Evolutionary conservation across 1,140 invertebrate genomes (phyloP).

Genomic region (Ostrea edulis): DNA sequence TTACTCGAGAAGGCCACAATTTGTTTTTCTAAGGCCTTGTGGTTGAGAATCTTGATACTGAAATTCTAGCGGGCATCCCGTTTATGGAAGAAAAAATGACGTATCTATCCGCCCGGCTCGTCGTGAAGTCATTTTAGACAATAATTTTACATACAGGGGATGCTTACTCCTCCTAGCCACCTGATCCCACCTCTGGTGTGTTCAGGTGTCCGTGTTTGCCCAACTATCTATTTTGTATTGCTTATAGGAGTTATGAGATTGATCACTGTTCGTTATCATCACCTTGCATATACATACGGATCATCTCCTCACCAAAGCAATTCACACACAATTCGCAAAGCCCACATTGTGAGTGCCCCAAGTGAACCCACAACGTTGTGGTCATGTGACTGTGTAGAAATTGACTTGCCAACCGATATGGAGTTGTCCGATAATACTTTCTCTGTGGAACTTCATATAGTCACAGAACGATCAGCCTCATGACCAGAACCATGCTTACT

Average conservation of each 20-base stretch:
- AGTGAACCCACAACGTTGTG: slow-evolving; percentile 40
- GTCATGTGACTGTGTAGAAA: slow-evolving; percentile 57
- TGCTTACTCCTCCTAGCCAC: no score
- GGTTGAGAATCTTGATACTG: slow-evolving; percentile 49
- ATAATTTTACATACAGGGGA: no score
- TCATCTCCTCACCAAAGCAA: no score
- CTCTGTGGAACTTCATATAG: slow-evolving; percentile 38
- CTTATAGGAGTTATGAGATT: no score
- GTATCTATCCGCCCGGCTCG: neutral
- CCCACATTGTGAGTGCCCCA: slow-evolving; percentile 41
- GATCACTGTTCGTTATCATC: no score
- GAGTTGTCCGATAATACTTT: slow-evolving; percentile 2
- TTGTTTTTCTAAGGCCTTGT: slow-evolving; percentile 40
- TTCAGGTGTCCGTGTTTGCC: no score
- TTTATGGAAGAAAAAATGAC: slow-evolving; percentile 41
- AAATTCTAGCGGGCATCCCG: slow-evolving; percentile 43
- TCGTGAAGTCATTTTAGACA: neutral
- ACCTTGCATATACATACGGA: no score
- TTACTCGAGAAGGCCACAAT: slow-evolving; percentile 3
- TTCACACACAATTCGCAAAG: neutral
- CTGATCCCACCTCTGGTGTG: no score
- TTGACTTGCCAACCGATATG: slow-evolving; percentile 46
- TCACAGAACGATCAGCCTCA: neutral
- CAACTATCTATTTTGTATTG: no score
- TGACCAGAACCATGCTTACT: slow-evolving; percentile 46